Conservation (phyloP, 2,888 invertebrate genomes). For the Tanaodytes sp. region DNA sequence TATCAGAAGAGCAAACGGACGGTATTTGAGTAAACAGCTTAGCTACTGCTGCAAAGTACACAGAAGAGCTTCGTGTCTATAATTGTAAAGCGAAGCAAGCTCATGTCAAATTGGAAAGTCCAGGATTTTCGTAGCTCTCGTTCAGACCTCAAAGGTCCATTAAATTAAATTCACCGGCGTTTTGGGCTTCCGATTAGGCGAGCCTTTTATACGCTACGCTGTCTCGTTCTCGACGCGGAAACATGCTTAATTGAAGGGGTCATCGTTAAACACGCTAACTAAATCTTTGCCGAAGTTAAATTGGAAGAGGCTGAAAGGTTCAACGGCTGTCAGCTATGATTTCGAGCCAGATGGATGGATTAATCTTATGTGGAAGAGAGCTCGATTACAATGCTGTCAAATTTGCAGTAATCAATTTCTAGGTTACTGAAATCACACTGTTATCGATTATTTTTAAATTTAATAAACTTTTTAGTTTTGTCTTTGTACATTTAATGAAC, state of each 20-base stretch:
- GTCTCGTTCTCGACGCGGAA: constrained; percentile 19
- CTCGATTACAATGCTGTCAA: too few relatives aligned
- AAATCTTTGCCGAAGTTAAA: constrained; percentile 39
- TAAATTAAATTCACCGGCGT: constrained; percentile 23
- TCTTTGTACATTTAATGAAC: too few relatives aligned
- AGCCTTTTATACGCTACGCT: constrained; percentile 29
- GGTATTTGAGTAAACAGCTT: constrained; percentile 51
- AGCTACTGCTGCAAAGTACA: constrained; percentile 47
- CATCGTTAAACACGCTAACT: constrained; percentile 39
- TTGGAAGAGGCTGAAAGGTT: too few relatives aligned
- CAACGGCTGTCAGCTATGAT: too few relatives aligned
- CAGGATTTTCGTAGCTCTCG: constrained; percentile 21
- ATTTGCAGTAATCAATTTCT: too few relatives aligned
- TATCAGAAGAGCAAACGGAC: constrained; percentile 50
- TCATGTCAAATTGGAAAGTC: constrained; percentile 45
- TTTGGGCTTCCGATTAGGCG: constrained; percentile 11
- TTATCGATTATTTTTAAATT: too few relatives aligned
- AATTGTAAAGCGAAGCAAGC: constrained; percentile 48
- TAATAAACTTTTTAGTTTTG: too few relatives aligned
- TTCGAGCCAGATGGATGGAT: too few relatives aligned
- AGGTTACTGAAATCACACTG: too few relatives aligned
- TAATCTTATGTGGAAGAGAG: too few relatives aligned
- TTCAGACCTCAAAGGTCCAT: constrained; percentile 24
- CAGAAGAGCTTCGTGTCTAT: constrained; percentile 46
- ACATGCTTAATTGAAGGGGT: constrained; percentile 38